A percentile compares a stretch with the other conserved stretches of the same genome.
Conservation (phyloP, 2,888 invertebrate species). For the Omphaloscelis lunosa region DNA sequence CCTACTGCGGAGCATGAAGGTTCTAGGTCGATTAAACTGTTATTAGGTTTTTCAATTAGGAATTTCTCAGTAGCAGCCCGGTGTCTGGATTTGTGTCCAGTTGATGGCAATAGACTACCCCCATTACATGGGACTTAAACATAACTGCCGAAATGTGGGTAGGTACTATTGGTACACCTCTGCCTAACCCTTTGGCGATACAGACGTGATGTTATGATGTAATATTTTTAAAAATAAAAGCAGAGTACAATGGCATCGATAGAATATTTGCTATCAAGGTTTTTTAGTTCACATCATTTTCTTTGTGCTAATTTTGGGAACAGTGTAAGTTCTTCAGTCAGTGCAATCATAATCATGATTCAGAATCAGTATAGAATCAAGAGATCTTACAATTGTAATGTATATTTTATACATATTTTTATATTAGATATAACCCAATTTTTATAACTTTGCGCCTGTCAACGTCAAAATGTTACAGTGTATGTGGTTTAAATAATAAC, state of each 20-base stretch:
- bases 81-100: no score
- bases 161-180: no score
- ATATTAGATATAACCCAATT: no score
- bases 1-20: no score
- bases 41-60: no score
- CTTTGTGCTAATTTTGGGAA: constrained; percentile 18
- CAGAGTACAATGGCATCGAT: background rate
- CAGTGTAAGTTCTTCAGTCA: background rate
- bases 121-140: no score
- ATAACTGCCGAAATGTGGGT: background rate
- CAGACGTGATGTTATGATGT: background rate
- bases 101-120: no score
- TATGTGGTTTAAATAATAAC: no score
- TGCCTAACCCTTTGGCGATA: background rate
- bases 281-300: constrained; percentile 29
- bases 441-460: no score
- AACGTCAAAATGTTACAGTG: no score
- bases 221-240: background rate
- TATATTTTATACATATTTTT: constrained; percentile 9
- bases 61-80: no score
- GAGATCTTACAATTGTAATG: constrained; percentile 18
- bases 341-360: constrained; percentile 18
- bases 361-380: background rate
- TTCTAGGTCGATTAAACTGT: no score
- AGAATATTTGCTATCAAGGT: constrained; percentile 14